These are phyloP conservation scores for Peucedramus taeniatus DNA, from an alignment of 2,113 vertebrate genomes.

Conservation along the genomic window DNA sequence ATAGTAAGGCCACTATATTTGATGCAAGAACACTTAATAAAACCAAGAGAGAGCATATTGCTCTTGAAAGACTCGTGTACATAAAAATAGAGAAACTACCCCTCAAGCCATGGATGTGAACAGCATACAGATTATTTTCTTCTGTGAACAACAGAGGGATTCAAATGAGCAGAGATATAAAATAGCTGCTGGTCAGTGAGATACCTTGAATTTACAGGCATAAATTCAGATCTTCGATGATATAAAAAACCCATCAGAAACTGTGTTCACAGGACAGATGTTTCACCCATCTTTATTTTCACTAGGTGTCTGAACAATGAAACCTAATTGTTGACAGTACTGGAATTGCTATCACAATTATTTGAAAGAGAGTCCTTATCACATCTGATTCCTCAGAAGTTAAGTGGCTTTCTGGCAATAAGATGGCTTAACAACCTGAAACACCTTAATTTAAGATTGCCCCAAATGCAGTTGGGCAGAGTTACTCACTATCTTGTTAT, in stretches of 20 bases:
- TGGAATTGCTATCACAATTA: neutral
- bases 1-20: neutral
- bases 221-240: neutral
- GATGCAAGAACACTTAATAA: slow-evolving; percentile 25
- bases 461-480: neutral
- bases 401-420: neutral
- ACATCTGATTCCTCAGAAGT: neutral
- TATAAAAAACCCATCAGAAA: neutral
- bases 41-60: neutral
- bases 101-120: neutral
- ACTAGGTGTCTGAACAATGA: neutral
- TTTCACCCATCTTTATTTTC: neutral
- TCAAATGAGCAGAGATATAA: neutral
- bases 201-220: neutral
- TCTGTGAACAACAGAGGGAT: neutral
- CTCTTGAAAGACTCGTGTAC: neutral
- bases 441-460: neutral
- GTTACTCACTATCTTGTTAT: neutral
- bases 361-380: neutral
- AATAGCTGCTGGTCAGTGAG: neutral
- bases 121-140: slow-evolving; percentile 2
- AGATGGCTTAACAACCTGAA: neutral
- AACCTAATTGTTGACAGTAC: neutral
- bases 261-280: neutral
- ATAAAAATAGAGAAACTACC: neutral